Conservation (phyloP, 1,140 invertebrate species). For the Asbolus verrucosus region DNA sequence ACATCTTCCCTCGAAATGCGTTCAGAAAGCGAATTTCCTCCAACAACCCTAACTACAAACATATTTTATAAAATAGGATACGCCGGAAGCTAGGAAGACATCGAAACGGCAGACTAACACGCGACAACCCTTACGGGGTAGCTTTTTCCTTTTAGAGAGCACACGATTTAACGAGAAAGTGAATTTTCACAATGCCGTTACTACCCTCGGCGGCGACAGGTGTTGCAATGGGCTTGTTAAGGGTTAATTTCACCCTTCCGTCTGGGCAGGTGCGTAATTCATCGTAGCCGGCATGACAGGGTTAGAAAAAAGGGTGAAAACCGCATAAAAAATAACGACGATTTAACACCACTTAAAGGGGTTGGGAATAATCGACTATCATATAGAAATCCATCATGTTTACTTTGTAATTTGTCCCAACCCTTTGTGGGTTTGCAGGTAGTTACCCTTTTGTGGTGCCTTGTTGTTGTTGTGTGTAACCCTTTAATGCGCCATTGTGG, state of each 20-base stretch:
- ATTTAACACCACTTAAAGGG: constrained; percentile 9
- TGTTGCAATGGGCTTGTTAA: constrained; percentile 40
- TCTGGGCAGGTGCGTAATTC: constrained; percentile 33
- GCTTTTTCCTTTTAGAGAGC: constrained; percentile 13
- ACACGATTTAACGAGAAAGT: constrained; percentile 13
- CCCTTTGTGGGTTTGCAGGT: constrained; percentile 28
- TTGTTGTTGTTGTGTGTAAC: constrained; percentile 1
- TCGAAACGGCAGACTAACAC: constrained; percentile 40
- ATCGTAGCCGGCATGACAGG: constrained; percentile 34
- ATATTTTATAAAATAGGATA: constrained; percentile 48
- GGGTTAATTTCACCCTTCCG: constrained; percentile 42
- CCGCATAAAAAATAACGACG: constrained; percentile 16
- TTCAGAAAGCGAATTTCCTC: constrained; percentile 35
- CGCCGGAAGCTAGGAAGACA: constrained; percentile 42
- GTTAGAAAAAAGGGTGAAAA: constrained; percentile 34
- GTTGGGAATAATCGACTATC: constrained; percentile 21
- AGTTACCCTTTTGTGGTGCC: constrained; percentile 13
- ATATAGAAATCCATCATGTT: constrained; percentile 35
- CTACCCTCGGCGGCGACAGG: constrained; percentile 23
- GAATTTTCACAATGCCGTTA: constrained; percentile 13
- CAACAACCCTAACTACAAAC: constrained; percentile 27
- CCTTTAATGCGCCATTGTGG: constrained; percentile 20
- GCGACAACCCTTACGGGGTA: constrained; percentile 40
- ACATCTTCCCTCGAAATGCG: constrained; percentile 23
- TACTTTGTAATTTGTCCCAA: constrained; percentile 32